A percentile compares a stretch with the other conserved stretches of the same genome.
Evolutionary conservation across 92 coral and sea anemone genomes (phyloP).

Genomic region (Bergia sp.): DNA sequence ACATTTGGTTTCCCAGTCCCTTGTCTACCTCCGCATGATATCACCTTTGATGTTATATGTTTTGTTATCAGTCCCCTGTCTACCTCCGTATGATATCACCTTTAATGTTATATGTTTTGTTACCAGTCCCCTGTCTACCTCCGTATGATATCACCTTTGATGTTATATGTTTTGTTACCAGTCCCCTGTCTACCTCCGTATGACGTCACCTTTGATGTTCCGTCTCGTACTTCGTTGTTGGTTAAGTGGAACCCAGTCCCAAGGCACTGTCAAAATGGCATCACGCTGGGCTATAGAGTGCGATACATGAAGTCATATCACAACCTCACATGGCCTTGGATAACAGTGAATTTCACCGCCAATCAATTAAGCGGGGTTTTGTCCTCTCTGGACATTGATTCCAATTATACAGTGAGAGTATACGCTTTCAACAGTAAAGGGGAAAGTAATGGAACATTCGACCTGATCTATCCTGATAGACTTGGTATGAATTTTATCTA

Average conservation of each 20-base stretch:
- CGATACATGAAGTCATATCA: conserved; percentile 47
- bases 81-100: conserved; percentile 52
- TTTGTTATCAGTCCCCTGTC: no score
- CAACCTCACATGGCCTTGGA: conserved; percentile 46
- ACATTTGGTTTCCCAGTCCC: conserved; percentile 52
- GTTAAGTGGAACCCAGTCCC: conserved; percentile 66
- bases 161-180: conserved; percentile 16
- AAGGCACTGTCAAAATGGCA: conserved; percentile 67
- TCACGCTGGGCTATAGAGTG: conserved; percentile 73
- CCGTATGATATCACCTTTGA: conserved; percentile 66
- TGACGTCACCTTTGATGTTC: conserved; percentile 64
- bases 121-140: no score
- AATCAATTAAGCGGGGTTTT: conserved; percentile 44
- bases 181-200: conserved; percentile 78
- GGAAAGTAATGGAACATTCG: conserved; percentile 67
- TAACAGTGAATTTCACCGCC: conserved; percentile 54
- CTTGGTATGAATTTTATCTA: conserved; percentile 48
- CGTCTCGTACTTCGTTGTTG: conserved; percentile 40
- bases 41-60: conserved; percentile 52
- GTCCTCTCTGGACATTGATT: conserved; percentile 56
- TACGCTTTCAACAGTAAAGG: conserved; percentile 81
- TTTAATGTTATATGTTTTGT: conserved; percentile 36
- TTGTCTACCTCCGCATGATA: conserved; percentile 69
- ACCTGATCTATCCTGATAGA: conserved; percentile 61
- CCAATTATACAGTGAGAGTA: conserved; percentile 75